phyloP scores from a whole-genome alignment of 2,113 vertebrate species.

The Hippocampus guttulatus region DNA sequence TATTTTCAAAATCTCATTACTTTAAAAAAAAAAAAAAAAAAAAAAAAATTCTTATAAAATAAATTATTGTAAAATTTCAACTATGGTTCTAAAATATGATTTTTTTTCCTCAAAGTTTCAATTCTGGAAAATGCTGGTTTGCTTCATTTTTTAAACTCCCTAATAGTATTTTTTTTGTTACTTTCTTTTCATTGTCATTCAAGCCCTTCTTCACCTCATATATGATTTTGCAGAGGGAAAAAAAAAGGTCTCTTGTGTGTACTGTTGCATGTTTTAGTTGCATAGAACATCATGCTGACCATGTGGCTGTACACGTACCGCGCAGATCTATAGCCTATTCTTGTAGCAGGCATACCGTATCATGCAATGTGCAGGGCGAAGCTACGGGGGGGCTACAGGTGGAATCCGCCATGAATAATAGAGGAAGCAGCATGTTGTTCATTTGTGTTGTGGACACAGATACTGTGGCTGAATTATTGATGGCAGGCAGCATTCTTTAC shows the following conservation, averaged over 20 bases:
- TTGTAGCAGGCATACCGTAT: constrained; percentile 31
- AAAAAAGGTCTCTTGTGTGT: background rate
- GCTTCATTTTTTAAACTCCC: too few species aligned
- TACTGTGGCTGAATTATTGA: constrained; percentile 68
- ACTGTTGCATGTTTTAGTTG: background rate
- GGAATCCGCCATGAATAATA: constrained; percentile 66
- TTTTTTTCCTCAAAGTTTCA: too few species aligned
- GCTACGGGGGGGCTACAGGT: constrained; percentile 44
- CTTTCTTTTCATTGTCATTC: too few species aligned
- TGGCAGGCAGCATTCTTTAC: constrained; percentile 44
- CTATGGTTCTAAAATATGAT: too few species aligned
- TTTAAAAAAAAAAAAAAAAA: too few species aligned
- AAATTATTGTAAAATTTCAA: too few species aligned
- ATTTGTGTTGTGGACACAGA: constrained; percentile 66
- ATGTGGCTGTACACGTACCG: background rate
- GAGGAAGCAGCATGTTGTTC: constrained; percentile 50
- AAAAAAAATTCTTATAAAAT: too few species aligned
- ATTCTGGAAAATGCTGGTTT: too few species aligned
- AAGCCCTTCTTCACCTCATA: too few species aligned
- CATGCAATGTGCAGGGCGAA: constrained; percentile 15
- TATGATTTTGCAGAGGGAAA: too few species aligned
- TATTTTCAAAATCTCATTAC: constrained; percentile 46
- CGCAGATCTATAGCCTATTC: constrained; percentile 1
- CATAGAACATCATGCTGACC: constrained; percentile 2
- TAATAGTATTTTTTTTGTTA: too few species aligned